Base-by-base conservation (phyloP, 2,797 vertebrate species). In the Uromys caudimaculatus region DNA sequence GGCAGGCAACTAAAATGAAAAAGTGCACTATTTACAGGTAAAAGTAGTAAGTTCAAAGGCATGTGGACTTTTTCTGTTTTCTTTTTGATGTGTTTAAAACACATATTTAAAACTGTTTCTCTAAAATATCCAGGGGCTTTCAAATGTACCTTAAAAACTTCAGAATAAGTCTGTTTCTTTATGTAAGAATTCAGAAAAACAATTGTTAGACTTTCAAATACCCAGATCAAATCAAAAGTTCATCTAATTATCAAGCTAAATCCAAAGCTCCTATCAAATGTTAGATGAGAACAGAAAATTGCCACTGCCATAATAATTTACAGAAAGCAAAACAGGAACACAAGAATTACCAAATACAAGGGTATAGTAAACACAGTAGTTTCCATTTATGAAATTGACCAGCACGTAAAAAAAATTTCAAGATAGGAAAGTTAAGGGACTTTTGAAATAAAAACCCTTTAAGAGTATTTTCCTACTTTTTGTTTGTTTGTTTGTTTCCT, bases 1-100 rank as follows among this genome's bases (percentile, higher is more conserved):
- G 98, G 99, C 99, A 95, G 99, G 99, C 97, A 99, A 98, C 99
- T 99, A 98, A 24, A 98, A 90, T 97, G 76, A 98, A 93, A 97
- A 78, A 95, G 71, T 3, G 2, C 44, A 93, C 50, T 92, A 85
- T 85, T 96, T 81, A 93, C 89, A 90, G 58, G 62, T 96, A 90
- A 97, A 96, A 97, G 93, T 60, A 93, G 47, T 95, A 89, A 92
- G 78, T 1, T 75, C 27, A 75, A 50, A 93, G 83, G 52, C 24
- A 92, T 54, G n/a, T 91, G 94, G 94, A 96, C 52, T 92, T 95
- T 93, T 90, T 73, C 9, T 82, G 85, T 85, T 84, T 84, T 93
- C 56, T 94, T 92, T 93, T 87, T 92, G 81, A 17, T 86, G 87
- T 95, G 64, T 79, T 95, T 97, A 96, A 97, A 91, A 92, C 3